Evolutionary conservation across 2,888 invertebrate species (phyloP).

Genomic region (Drosophila nr. medialis): DNA sequence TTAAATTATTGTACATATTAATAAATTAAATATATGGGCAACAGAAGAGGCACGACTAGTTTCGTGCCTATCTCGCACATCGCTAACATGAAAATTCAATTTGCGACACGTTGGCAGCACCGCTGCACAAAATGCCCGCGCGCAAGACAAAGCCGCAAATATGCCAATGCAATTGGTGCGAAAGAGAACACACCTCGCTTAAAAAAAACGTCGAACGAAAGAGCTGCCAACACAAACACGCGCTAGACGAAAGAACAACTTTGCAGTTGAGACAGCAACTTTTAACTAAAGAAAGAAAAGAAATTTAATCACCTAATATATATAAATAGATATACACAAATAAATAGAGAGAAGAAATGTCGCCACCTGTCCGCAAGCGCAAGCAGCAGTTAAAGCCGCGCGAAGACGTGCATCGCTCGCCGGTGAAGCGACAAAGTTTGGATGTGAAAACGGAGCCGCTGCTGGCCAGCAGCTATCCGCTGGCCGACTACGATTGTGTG

Average conservation of each 20-base stretch:
- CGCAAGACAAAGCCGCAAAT: conserved; percentile 46
- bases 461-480: conserved; percentile 44
- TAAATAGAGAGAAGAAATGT: conserved; percentile 33
- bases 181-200: conserved; percentile 65
- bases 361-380: conserved; percentile 60
- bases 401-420: conserved; percentile 56
- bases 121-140: conserved; percentile 45
- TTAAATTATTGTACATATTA: neutral
- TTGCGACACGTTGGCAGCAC: conserved; percentile 52
- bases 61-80: conserved; percentile 7
- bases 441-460: conserved; percentile 54
- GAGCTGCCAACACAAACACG: conserved; percentile 69
- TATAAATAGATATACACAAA: conserved; percentile 6
- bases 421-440: conserved; percentile 57
- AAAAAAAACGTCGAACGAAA: conserved; percentile 45
- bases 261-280: conserved; percentile 33
- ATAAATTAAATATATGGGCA: conserved; percentile 1
- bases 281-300: conserved; percentile 17
- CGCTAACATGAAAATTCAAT: conserved; percentile 11
- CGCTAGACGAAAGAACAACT: conserved; percentile 44
- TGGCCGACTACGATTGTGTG: conserved; percentile 62
- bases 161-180: conserved; percentile 33
- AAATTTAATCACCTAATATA: conserved; percentile 3
- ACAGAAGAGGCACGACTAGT: neutral
- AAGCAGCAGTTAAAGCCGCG: conserved; percentile 64